These are phyloP conservation scores for Pycnonotus jocosus DNA, from an alignment of 2,113 vertebrate genomes.

Conservation along the genomic window DNA sequence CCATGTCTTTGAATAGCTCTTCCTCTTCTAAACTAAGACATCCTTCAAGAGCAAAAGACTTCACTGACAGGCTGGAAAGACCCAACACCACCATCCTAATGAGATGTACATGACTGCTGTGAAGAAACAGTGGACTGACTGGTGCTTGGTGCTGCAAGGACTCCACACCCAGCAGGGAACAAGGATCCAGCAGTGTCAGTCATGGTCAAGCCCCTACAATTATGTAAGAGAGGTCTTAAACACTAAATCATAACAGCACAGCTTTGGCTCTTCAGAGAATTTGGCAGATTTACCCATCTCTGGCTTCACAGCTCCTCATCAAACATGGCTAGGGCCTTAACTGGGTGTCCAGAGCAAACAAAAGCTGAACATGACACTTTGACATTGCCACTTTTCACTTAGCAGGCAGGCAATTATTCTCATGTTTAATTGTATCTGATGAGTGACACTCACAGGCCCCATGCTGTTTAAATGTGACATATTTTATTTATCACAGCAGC, in stretches of 20 bases:
- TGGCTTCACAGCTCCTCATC: background rate
- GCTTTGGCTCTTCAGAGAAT: background rate
- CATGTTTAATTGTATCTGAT: slow-evolving; percentile 42
- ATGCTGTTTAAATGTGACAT: slow-evolving; percentile 19
- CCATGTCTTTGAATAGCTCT: background rate
- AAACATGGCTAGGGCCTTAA: background rate
- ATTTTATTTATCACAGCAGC: slow-evolving; percentile 48
- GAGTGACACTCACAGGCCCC: slow-evolving; percentile 7
- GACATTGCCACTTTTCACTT: background rate
- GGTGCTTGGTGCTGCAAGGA: background rate
- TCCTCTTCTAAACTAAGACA: background rate
- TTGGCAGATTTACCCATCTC: background rate
- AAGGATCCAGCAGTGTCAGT: background rate
- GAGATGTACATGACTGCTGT: background rate
- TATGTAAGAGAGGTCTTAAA: background rate
- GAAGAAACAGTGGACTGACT: rapidly evolving
- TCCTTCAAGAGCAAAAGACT: background rate
- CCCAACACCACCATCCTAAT: background rate
- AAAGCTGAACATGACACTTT: background rate
- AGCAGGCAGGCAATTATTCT: slow-evolving; percentile 8
- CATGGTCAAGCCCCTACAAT: background rate
- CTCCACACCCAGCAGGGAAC: background rate
- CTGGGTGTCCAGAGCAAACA: background rate
- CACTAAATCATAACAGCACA: background rate
- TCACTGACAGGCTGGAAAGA: background rate